A percentile compares a stretch with the other conserved stretches of the same genome.
These are phyloP conservation scores for Perizoma flavofasciatum DNA, from an alignment of 2,888 invertebrate genomes.

Conservation along the genomic window DNA sequence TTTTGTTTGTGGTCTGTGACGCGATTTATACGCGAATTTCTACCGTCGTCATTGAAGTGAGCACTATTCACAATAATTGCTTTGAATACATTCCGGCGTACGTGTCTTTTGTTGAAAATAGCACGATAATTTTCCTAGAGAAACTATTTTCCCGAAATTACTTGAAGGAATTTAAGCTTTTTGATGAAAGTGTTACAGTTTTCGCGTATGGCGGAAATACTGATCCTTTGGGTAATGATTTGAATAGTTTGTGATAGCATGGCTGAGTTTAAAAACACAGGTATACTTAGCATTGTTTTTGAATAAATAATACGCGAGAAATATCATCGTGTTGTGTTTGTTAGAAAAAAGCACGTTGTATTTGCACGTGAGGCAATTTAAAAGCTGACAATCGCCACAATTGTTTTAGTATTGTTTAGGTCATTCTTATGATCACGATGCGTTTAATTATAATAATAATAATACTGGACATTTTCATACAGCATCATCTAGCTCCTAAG, in stretches of 20 bases:
- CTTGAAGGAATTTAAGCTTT: slow-evolving; percentile 1
- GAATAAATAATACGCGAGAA: too few relatives aligned
- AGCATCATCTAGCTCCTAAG: too few relatives aligned
- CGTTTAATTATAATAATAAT: too few relatives aligned
- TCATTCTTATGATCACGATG: too few relatives aligned
- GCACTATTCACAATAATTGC: slow-evolving; percentile 82
- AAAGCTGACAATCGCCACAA: too few relatives aligned
- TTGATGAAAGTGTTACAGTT: slow-evolving; percentile 4
- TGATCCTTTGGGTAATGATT: neutral
- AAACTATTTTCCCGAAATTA: slow-evolving; percentile 15
- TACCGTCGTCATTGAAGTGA: slow-evolving; percentile 80
- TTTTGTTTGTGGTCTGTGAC: slow-evolving; percentile 84
- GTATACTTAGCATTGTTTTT: too few relatives aligned
- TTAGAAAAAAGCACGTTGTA: too few relatives aligned
- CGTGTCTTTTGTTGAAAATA: slow-evolving; percentile 63
- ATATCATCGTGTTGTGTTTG: too few relatives aligned
- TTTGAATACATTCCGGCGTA: slow-evolving; percentile 74
- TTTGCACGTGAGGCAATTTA: too few relatives aligned
- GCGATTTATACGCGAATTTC: slow-evolving; percentile 83
- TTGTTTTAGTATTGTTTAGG: too few relatives aligned
- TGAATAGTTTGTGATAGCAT: neutral
- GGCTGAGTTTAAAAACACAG: too few relatives aligned
- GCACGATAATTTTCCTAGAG: slow-evolving; percentile 18
- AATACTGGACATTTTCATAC: too few relatives aligned
- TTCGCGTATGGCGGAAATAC: neutral